Base-by-base conservation (phyloP, 2,888 invertebrate genomes). In the Tanytarsus gracilentus region DNA sequence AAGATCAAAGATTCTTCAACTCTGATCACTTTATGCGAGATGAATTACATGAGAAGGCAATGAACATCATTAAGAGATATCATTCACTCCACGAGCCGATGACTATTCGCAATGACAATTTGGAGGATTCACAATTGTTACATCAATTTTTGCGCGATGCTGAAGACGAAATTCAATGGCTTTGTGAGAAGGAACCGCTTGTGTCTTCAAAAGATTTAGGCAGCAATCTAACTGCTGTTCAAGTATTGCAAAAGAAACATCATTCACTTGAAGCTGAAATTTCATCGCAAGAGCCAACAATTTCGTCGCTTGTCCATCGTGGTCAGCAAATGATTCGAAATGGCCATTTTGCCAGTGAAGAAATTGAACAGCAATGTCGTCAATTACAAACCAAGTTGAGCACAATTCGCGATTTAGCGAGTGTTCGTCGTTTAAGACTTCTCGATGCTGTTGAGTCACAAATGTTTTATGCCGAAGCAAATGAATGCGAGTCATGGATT, bases 401-500 rank as follows among this genome's bases (percentile, higher is more conserved):
- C 0, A 78, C 83, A 61, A 75, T 93, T 2, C 78, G 84, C 62
- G 90, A 89, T 68, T 73, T 84, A 39, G 85, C 89, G 0, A 83
- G 83, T 58, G 79, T 83, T 0, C 73, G 94, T 51, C 80, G 86
- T 60, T 70, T 85, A 48, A 77, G 88, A 61, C 76, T 96, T 14
- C 79, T 85, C 29, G 90, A 90, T 70, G 87, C 90, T 2, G 79
- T 89, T 3, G 88, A 90, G 71, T 86, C 86, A 61, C 90, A 92
- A 74, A 83, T 83, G 79, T 91, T 94, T 68, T 87, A 90, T 66
- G 85, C 90, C 1, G 96, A 97, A 72, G 86, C 90, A 3, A 79
- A 84, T 2, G 97, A 98, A 73, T 89, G 92, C 0, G 88, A 91
- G 66, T 83, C 86, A n/a, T 97, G 96, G 95, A 85, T 97, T 68